Conservation (phyloP, 92 coral and sea anemone genomes). For the Diadumene lineata region DNA sequence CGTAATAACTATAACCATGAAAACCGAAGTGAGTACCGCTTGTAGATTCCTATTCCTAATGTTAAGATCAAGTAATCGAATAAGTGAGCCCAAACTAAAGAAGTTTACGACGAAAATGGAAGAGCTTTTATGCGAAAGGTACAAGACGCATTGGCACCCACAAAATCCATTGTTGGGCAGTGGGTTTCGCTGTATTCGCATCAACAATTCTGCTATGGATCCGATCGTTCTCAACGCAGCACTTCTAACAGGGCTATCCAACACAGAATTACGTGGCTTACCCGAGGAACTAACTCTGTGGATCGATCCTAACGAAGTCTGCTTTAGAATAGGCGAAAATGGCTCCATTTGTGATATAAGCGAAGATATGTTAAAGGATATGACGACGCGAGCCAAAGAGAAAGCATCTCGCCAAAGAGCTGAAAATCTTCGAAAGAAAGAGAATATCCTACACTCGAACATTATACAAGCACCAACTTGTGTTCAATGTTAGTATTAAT, state of each 20-base stretch:
- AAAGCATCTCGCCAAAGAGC: slow-evolving; percentile 41
- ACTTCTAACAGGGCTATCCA: slow-evolving; percentile 66
- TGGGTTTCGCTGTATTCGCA: slow-evolving; percentile 96
- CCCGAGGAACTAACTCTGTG: slow-evolving; percentile 97
- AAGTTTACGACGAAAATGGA: slow-evolving; percentile 85
- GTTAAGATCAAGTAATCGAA: slow-evolving; percentile 58
- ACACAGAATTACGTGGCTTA: slow-evolving; percentile 59
- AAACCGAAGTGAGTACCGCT: slow-evolving; percentile 86
- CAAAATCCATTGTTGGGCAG: slow-evolving; percentile 99
- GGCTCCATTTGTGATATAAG: slow-evolving; percentile 89
- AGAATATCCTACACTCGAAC: slow-evolving; percentile 63
- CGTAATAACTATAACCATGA: slow-evolving; percentile 48
- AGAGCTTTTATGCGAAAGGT: slow-evolving; percentile 91
- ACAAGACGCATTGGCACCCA: slow-evolving; percentile 98
- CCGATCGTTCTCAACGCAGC: slow-evolving; percentile 90
- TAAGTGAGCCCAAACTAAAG: slow-evolving; percentile 78
- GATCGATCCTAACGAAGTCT: slow-evolving; percentile 97
- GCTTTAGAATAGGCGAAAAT: slow-evolving; percentile 96
- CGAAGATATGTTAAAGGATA: slow-evolving; percentile 55
- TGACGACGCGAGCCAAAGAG: slow-evolving; percentile 63
- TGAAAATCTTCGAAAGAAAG: slow-evolving; percentile 55
- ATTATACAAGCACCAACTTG: slow-evolving; percentile 72
- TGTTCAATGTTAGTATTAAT: slow-evolving; percentile 64
- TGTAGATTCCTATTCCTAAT: slow-evolving; percentile 84
- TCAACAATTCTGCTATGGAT: slow-evolving; percentile 78